Conservation (phyloP, 30 jellyfish, hydroid and myxozoan species). For the Haliclystus octoradiatus region DNA sequence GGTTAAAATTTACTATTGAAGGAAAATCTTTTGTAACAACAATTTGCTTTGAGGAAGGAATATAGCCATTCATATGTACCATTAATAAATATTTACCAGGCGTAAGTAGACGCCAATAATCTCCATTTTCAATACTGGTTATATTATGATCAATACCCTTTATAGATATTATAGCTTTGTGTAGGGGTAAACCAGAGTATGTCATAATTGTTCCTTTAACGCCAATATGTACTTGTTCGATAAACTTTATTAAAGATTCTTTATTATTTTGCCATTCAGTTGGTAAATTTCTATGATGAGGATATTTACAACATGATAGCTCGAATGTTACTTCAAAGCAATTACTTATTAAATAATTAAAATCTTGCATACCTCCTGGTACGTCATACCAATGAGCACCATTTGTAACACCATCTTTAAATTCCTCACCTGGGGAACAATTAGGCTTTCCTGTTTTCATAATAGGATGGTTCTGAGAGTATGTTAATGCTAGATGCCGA, state of each 20-base stretch:
- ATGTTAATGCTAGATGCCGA: conserved; percentile 69
- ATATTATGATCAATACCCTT: conserved; percentile 65
- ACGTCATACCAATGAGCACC: conserved; percentile 99
- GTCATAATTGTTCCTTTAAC: conserved; percentile 69
- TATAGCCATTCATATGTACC: conserved; percentile 53
- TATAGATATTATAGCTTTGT: conserved; percentile 53
- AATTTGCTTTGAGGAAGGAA: conserved; percentile 4
- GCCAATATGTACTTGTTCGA: conserved; percentile 93
- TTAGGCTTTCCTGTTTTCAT: conserved; percentile 92
- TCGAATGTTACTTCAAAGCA: conserved; percentile 96
- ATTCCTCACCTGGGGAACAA: conserved; percentile 64
- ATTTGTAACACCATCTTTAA: conserved; percentile 89
- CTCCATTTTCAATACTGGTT: conserved; percentile 65
- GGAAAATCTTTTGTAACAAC: conserved; percentile 40
- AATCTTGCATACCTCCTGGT: conserved; percentile 99
- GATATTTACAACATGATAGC: conserved; percentile 94
- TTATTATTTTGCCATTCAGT: conserved; percentile 76
- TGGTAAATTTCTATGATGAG: conserved; percentile 37
- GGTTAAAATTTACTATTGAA: conserved; percentile 29
- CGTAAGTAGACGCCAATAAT: conserved; percentile 90
- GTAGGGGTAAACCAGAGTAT: conserved; percentile 35
- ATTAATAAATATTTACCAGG: conserved; percentile 73
- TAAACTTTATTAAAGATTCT: conserved; percentile 64
- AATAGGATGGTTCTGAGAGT: conserved; percentile 86
- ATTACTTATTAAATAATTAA: conserved; percentile 79